Base-by-base conservation (phyloP, 2,113 vertebrate genomes). In the Lutjanus erythropterus region DNA sequence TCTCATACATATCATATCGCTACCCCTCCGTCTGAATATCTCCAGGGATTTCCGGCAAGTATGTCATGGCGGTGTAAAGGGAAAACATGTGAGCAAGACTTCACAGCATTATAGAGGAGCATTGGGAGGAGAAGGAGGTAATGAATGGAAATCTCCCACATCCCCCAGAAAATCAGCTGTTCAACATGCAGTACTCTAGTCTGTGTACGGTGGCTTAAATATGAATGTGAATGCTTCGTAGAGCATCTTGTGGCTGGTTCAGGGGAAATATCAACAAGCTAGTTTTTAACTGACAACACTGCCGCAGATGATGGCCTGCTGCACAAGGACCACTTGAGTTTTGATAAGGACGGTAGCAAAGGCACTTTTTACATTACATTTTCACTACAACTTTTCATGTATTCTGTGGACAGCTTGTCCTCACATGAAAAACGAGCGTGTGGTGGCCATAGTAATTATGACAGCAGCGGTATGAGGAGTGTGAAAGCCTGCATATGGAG, bases 1-100 rank as follows among this genome's bases (percentile, higher is more conserved):
- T 86, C 86, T 88, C 87, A 89, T 89, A 88, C 89, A 92, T 92
- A 91, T 88, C 80, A 83, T 84, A 89, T 90, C 89, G 60, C 78
- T 64, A 83, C 67, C 77, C 75, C 78, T 27, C 75, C 29, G 67
- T 83, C 56, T 60, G 75, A 77, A 86, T 68, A 71, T 87, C 86
- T 86, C 81, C 18, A 23, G 75, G 90, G 88, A 91, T 73, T 35
- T 52, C 67, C 55, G 56, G 76, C 64, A 68, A 84, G 67, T 65
- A 25, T 84, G 83, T 83, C 86, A 80, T 31, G 60, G 66, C 47
- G 46, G 71, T 11, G 71, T 62, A 80, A 69, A 75, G 31, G 47
- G 53, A 75, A 77, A 86, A 83, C 71, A 78, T 50, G 67, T 59
- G 75, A 81, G 61, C 53, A 50, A 27, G 83, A 84, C 77, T 80